Conservation (phyloP, 2,113 vertebrate genomes). For the Chaetodon auriga region DNA sequence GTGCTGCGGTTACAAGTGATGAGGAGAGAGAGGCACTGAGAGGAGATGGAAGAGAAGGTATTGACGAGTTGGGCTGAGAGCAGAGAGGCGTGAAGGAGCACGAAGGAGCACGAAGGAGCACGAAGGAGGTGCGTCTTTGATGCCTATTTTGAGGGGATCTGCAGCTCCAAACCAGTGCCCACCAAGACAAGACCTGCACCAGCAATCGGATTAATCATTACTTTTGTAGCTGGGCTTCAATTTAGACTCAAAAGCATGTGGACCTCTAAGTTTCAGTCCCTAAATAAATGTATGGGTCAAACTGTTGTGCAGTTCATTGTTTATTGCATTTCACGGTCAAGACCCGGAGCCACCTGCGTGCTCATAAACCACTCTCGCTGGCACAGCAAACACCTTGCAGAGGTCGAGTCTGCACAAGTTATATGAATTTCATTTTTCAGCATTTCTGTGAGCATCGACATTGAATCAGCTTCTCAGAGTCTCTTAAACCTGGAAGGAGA, state of each 20-base stretch:
- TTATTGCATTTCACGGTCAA: not conserved
- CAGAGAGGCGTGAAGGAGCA: constrained; percentile 7
- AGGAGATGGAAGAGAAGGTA: constrained; percentile 6
- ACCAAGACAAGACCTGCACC: not conserved
- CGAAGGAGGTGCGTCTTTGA: not conserved
- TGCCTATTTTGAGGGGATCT: not conserved
- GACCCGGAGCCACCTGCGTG: not conserved
- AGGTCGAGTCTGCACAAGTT: not conserved
- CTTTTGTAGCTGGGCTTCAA: not conserved
- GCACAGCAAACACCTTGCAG: not conserved
- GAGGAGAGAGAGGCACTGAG: not conserved
- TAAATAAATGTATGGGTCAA: not conserved
- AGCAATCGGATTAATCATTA: not conserved
- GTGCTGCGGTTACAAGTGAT: constrained; percentile 25
- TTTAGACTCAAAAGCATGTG: not conserved
- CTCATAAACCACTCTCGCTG: not conserved
- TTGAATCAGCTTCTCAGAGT: not conserved
- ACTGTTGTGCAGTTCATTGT: not conserved
- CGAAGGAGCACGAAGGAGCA: too few species aligned
- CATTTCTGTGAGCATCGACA: not conserved
- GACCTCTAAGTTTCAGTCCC: not conserved
- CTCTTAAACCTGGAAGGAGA: not conserved
- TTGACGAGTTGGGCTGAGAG: constrained; percentile 1
- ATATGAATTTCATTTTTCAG: not conserved
- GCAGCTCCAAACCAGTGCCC: not conserved